These are phyloP conservation scores for Vimba vimba DNA, from an alignment of 2,113 vertebrate species.

Conservation along the genomic window DNA sequence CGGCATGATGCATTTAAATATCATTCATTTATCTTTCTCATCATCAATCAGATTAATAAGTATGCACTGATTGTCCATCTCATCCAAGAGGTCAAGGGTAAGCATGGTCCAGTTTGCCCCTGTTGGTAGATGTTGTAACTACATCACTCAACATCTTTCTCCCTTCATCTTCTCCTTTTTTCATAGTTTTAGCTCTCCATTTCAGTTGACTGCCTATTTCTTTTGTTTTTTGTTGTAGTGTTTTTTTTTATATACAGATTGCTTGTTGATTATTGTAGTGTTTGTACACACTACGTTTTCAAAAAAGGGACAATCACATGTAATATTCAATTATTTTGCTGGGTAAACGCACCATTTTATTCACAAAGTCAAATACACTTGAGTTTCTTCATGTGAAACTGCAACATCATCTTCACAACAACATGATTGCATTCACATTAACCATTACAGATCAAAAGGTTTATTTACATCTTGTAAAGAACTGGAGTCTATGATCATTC, in stretches of 20 bases:
- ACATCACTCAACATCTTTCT: background rate
- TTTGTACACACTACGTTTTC: background rate
- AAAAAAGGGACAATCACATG: background rate
- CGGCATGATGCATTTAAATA: background rate
- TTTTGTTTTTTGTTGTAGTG: background rate
- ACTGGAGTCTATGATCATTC: background rate
- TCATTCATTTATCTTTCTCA: background rate
- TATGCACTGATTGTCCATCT: background rate
- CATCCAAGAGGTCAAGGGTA: conserved; percentile 2
- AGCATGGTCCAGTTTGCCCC: background rate
- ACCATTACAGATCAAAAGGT: background rate
- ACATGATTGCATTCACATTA: conserved; percentile 9
- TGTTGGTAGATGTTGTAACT: background rate
- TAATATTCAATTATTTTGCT: background rate
- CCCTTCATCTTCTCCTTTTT: background rate
- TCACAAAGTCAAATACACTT: conserved; percentile 24
- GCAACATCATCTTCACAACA: no score
- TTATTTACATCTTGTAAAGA: background rate
- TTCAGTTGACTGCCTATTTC: background rate
- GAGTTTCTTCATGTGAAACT: background rate
- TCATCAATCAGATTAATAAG: background rate
- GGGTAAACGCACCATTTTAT: conserved; percentile 30
- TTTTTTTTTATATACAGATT: background rate
- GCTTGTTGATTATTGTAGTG: background rate
- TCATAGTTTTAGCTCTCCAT: background rate